Conservation (phyloP, 2,113 vertebrate species). For the Coptodon rendalli region DNA sequence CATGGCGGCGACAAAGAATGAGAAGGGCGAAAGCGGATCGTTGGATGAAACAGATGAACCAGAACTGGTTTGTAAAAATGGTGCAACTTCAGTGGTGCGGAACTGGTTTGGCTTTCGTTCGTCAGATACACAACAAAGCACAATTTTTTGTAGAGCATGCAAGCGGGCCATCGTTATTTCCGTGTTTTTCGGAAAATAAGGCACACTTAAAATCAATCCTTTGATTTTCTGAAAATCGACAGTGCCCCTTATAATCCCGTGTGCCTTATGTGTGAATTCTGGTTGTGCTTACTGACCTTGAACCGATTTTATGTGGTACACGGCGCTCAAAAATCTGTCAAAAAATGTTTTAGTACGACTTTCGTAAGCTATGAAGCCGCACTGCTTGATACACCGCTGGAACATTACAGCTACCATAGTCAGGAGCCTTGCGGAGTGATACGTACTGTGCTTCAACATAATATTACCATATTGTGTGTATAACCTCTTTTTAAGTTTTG, state of each 20-base stretch:
- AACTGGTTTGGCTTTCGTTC: neutral
- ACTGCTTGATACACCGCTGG: rapidly evolving
- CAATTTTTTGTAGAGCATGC: neutral
- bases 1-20: neutral
- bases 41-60: neutral
- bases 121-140: neutral
- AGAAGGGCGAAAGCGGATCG: neutral
- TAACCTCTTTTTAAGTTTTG: neutral
- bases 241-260: too few species aligned
- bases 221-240: too few species aligned
- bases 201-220: too few species aligned
- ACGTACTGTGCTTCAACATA: neutral
- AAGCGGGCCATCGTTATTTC: too few species aligned
- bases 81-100: neutral
- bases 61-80: neutral
- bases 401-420: neutral
- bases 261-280: too few species aligned
- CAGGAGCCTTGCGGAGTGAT: neutral
- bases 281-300: too few species aligned
- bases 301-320: too few species aligned
- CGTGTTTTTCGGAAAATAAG: too few species aligned
- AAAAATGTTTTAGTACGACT: too few species aligned
- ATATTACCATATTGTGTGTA: neutral
- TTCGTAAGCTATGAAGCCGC: too few species aligned
- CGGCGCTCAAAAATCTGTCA: too few species aligned